A percentile compares a stretch with the other conserved stretches of the same genome.
Evolutionary conservation across 2,888 invertebrate genomes (phyloP).

Genomic region (Trachelus stipa): DNA sequence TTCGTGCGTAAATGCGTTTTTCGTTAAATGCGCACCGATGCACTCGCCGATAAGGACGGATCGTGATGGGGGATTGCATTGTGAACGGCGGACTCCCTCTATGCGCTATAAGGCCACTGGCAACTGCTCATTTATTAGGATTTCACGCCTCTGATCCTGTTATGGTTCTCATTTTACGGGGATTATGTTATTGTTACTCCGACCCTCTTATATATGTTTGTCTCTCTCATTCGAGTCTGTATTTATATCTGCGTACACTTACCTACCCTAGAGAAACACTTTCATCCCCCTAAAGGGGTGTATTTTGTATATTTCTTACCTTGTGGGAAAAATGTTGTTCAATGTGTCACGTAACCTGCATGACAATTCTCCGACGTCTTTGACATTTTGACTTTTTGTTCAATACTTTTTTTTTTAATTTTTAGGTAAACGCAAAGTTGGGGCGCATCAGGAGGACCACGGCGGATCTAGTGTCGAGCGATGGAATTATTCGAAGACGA

Average conservation of each 20-base stretch:
- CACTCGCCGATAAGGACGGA: slow-evolving; percentile 48
- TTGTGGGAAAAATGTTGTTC: not conserved
- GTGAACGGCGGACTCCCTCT: slow-evolving; percentile 17
- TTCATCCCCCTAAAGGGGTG: not conserved
- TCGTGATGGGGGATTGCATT: slow-evolving; percentile 37
- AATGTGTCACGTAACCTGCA: not conserved
- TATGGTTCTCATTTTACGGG: slow-evolving; percentile 53
- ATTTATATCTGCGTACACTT: not conserved
- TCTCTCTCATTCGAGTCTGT: not conserved
- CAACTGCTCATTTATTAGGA: slow-evolving; percentile 62
- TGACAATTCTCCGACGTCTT: not conserved
- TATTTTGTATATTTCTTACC: not conserved
- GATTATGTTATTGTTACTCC: slow-evolving; percentile 46
- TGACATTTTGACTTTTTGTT: not conserved
- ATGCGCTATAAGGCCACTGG: slow-evolving; percentile 27
- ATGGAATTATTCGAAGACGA: not conserved
- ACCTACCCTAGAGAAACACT: not conserved
- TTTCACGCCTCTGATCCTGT: slow-evolving; percentile 58
- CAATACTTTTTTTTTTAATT: not conserved
- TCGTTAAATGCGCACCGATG: slow-evolving; percentile 48
- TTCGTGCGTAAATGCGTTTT: slow-evolving; percentile 40
- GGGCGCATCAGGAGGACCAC: not conserved
- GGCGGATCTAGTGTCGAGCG: not conserved
- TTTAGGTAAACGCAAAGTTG: not conserved
- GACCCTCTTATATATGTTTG: slow-evolving; percentile 4